Evolutionary conservation across 2,888 invertebrate species (phyloP).

Genomic region (Acrobasis suavella): DNA sequence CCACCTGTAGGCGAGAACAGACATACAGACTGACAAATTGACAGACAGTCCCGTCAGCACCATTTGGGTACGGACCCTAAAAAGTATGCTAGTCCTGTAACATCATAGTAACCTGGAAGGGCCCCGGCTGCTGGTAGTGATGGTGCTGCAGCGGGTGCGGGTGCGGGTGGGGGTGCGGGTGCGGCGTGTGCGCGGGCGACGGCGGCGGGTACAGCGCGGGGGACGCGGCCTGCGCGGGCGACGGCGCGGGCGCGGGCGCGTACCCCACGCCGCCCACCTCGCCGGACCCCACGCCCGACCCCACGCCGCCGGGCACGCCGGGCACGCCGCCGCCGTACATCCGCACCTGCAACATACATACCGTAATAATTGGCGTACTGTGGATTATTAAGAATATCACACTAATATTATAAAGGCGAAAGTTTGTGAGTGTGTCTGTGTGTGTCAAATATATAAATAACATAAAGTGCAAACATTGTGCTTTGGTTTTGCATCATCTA

Average conservation of each 20-base stretch:
- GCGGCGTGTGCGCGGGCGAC: conserved; percentile 76
- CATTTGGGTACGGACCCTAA: too few relatives aligned
- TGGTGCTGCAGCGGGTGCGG: conserved; percentile 48
- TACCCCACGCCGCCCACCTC: conserved; percentile 57
- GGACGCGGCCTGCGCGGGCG: conserved; percentile 71
- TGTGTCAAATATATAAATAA: too few relatives aligned
- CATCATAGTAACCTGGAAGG: conserved; percentile 78
- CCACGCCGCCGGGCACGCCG: conserved; percentile 47
- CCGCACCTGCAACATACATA: conserved; percentile 75
- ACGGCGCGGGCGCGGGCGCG: conserved; percentile 66
- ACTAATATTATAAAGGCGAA: too few relatives aligned
- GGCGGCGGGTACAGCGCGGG: conserved; percentile 77
- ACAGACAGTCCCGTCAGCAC: too few relatives aligned
- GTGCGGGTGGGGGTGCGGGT: conserved; percentile 60
- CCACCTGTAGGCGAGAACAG: too few relatives aligned
- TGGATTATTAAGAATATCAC: too few relatives aligned
- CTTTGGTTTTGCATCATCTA: too few relatives aligned
- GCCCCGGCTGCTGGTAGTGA: conserved; percentile 69
- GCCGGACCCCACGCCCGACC: conserved; percentile 39
- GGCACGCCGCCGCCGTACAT: conserved; percentile 82
- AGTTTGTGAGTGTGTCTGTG: too few relatives aligned
- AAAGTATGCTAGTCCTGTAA: too few relatives aligned
- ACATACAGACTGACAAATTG: too few relatives aligned
- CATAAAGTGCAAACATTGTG: too few relatives aligned
- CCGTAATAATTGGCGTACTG: too few relatives aligned